Percentiles rank a stretch among this genome's conserved stretches.
Evolutionary conservation across 1,140 invertebrate species (phyloP).

Genomic region (Agrilus planipennis): DNA sequence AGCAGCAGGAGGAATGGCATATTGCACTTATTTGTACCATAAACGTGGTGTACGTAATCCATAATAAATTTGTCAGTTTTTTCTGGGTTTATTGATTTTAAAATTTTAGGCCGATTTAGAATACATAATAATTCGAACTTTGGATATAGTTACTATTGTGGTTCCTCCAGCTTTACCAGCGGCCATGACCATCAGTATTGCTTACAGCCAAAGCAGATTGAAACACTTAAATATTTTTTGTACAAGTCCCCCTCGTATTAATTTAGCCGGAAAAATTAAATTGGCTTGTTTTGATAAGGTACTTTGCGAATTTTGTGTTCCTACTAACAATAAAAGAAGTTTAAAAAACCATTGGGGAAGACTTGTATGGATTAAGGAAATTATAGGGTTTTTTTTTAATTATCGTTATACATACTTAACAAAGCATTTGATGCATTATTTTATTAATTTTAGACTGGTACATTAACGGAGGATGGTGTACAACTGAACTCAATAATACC

Average conservation of each 20-base stretch:
- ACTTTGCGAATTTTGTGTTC: too few species aligned
- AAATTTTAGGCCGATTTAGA: constrained; percentile 27
- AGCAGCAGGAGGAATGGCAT: constrained; percentile 41
- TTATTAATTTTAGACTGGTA: constrained; percentile 60
- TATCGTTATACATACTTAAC: too few species aligned
- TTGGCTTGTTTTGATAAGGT: constrained; percentile 94
- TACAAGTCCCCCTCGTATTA: constrained; percentile 81
- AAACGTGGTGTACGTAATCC: constrained; percentile 37
- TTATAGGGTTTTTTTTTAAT: constrained; percentile 8
- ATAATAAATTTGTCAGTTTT: background rate
- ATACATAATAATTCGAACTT: constrained; percentile 45
- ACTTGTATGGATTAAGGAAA: background rate
- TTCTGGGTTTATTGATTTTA: background rate
- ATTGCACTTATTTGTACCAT: constrained; percentile 43
- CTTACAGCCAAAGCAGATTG: constrained; percentile 72
- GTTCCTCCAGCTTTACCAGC: constrained; percentile 89
- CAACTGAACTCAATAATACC: constrained; percentile 84
- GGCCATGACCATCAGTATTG: constrained; percentile 81
- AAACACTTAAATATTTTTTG: constrained; percentile 75
- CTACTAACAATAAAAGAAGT: background rate
- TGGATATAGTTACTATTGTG: constrained; percentile 91
- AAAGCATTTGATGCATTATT: background rate
- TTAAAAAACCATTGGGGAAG: background rate
- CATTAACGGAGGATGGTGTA: constrained; percentile 86
- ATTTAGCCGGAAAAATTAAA: constrained; percentile 81